Base-by-base conservation (phyloP, 2,797 vertebrate genomes). In the Clarias platycephalus region DNA sequence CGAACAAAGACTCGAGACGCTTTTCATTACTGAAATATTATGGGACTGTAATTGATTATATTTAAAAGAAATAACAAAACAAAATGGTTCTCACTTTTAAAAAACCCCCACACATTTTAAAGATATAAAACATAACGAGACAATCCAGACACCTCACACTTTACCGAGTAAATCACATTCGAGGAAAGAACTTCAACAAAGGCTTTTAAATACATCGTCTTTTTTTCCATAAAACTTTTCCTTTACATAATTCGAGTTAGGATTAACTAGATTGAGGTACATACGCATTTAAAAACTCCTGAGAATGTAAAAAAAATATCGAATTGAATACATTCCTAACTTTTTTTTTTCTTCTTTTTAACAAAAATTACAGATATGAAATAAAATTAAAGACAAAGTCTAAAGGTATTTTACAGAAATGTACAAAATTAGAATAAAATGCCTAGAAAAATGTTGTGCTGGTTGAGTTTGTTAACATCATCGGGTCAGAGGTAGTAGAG, bases 231-330 rank as follows among this genome's bases (percentile, higher is more conserved):
- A 53, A 53, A 53, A 53, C 12, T 53, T 53, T 53, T 53, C 49
- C 24, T 6, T 16, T 5, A 49, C 28, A 31, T 31, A 37, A n/a
- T n/a, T 20, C 2, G 2, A 37, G 31, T 60, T 60, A 22, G 4
- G 71, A 28, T 26, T 20, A 28, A 57, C 72, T 57, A 26, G 16
- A 60, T 16, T 34, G 57, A 77, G 75, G 64, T 68, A 70, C 63
- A n/a, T 49, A 62, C 24, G 26, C 68, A 49, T 86, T 80, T 86
- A 80, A 82, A 83, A 86, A 86, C 58, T 75, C 85, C 82, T 83
- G 81, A 86, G 85, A 72, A 72, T 62, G 31, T 80, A 58, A 74
- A 68, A 66, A 82, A 57, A 24, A 28, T 67, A 26, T 49, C 12
- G 12, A 53, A 13, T 53, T 53, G 49, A 18, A 49, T 68, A 31